A percentile compares a stretch with the other conserved stretches of the same genome.
Conservation (phyloP, 2,113 vertebrate species). For the Charina bottae region DNA sequence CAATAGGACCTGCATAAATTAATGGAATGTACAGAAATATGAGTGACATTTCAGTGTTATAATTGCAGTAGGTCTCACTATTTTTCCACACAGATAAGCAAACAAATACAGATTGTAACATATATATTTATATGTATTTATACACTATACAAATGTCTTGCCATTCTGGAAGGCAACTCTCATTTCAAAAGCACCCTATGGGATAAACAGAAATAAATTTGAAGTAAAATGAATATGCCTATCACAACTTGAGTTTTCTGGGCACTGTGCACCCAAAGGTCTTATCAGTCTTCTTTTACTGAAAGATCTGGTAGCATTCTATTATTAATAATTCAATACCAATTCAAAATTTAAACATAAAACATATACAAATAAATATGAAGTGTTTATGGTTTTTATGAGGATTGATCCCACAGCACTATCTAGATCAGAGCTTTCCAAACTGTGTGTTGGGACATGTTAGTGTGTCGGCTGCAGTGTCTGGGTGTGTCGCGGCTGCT, state of each 20-base stretch:
- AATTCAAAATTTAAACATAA: constrained; percentile 9
- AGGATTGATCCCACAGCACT: not conserved
- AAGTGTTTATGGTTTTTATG: fast-evolving
- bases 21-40: constrained; percentile 66
- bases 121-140: constrained; percentile 2
- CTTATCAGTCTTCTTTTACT: not conserved
- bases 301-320: not conserved
- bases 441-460: too few species aligned
- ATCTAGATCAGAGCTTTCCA: too few species aligned
- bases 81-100: constrained; percentile 26
- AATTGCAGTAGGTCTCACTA: constrained; percentile 39
- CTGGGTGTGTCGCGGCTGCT: too few species aligned
- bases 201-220: constrained; percentile 11
- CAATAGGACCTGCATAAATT: constrained; percentile 77
- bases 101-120: constrained; percentile 24
- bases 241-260: not conserved
- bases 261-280: not conserved
- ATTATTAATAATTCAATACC: not conserved
- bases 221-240: not conserved
- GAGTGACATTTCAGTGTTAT: constrained; percentile 52
- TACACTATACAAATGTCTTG: not conserved
- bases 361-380: not conserved
- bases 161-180: constrained; percentile 8
- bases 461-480: too few species aligned
- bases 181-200: not conserved